Base-by-base conservation (phyloP, 2,113 vertebrate species). In the Perca fluviatilis region DNA sequence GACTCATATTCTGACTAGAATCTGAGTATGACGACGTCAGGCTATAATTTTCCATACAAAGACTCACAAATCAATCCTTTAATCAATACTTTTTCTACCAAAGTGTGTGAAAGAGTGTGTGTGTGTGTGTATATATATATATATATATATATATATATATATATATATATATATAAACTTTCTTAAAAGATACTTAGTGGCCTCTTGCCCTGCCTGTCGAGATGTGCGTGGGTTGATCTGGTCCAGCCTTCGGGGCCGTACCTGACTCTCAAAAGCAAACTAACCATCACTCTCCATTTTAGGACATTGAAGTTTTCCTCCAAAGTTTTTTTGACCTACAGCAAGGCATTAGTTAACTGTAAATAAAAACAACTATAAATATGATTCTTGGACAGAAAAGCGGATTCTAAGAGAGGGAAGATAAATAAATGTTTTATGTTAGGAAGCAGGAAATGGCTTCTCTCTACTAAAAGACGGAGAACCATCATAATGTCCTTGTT, bases 401-500 rank as follows among this genome's bases (percentile, higher is more conserved):
- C 19, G 0, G n/a, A 19, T 30, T 36, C 6, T 40, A 27, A n/a
- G 33, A 21, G 43, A 65, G 11, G 2, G 5, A 5, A 23, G 23
- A 60, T 5, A 63, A 68, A 47, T 47, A 15, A 8, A 13, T 13
- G 8, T 80, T 50, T 63, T 14, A 40, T 66, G 54, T 72, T 69
- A 19, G 63, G 21, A 50, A 21, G 47, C 36, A 66, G 21, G 33
- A 58, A 66, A 72, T 33, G 53, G 62, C 49, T 56, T 57, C 63
- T 64, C 27, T 67, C 23, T 46, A 4, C 56, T 50, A 80, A 66
- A 40, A 72, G 51, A 40, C 69, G 51, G 46, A 83, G 40, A 65
- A 60, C 56, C 60, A 70, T 73, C 64, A 58, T 74, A 57, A 79
- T 16, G 6, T 63, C 21, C 21, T 49, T 65, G 72, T 74, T 92